phyloP scores from a whole-genome alignment of 2,113 vertebrate species.

The Brienomyrus brachyistius region DNA sequence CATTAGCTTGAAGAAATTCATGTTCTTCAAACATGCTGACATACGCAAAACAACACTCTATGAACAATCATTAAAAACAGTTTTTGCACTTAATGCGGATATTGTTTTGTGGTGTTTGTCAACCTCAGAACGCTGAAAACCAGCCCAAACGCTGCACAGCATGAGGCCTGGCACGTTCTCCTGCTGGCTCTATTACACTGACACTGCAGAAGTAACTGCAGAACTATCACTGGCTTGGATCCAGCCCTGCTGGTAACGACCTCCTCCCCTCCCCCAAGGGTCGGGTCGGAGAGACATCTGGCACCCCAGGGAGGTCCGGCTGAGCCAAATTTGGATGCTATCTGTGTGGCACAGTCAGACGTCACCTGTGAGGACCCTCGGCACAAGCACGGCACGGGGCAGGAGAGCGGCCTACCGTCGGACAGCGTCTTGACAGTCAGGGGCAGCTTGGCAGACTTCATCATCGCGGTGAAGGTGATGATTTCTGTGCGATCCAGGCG shows the following conservation, averaged over 20 bases:
- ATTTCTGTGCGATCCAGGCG: constrained; percentile 94
- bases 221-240: not conserved
- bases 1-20: not conserved
- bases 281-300: not conserved
- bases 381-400: not conserved
- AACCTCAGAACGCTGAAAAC: not conserved
- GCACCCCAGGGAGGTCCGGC: not conserved
- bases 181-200: not conserved
- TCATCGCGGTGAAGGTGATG: constrained; percentile 98
- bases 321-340: not conserved
- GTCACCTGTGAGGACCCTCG: not conserved
- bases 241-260: not conserved
- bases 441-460: constrained; percentile 97
- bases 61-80: not conserved
- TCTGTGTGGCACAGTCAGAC: not conserved
- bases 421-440: constrained; percentile 97
- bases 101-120: not conserved
- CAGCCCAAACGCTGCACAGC: not conserved
- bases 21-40: not conserved
- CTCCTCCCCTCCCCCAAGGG: not conserved
- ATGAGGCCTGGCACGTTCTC: not conserved
- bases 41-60: not conserved
- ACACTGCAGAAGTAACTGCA: not conserved
- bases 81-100: not conserved
- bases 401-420: constrained; percentile 65